phyloP scores from a whole-genome alignment of 2,888 invertebrate species.

The Mimas tiliae region DNA sequence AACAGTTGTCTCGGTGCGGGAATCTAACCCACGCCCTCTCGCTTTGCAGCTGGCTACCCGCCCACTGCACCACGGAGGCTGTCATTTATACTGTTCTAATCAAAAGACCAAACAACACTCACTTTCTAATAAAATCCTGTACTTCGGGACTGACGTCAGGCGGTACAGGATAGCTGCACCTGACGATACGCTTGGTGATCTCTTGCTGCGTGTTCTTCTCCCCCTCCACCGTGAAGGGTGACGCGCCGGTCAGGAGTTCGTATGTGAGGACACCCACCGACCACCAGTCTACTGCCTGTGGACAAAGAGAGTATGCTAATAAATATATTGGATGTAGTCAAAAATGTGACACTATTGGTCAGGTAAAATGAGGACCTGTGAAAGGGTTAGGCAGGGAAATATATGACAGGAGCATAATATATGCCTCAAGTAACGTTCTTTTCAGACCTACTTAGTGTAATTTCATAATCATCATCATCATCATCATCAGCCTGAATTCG shows the following conservation, averaged over 20 bases:
- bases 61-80: too few species aligned
- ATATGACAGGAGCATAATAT: too few species aligned
- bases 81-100: background rate
- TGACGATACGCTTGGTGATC: conserved; percentile 95
- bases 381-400: too few species aligned
- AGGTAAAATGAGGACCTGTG: too few species aligned
- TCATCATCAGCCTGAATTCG: too few species aligned
- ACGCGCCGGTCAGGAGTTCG: conserved; percentile 97
- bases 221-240: conserved; percentile 98
- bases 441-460: too few species aligned
- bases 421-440: too few species aligned
- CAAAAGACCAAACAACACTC: conserved; percentile 41
- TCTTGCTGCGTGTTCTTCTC: conserved; percentile 97
- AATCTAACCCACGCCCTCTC: too few species aligned
- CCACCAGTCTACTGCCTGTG: conserved; percentile 99
- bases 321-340: conserved; percentile 6
- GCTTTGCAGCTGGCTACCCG: too few species aligned
- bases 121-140: conserved; percentile 87
- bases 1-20: too few species aligned
- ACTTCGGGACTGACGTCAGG: conserved; percentile 88
- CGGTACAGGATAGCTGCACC: conserved; percentile 95
- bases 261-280: conserved; percentile 98
- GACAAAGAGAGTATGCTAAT: conserved; percentile 46
- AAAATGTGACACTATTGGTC: too few species aligned
- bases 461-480: too few species aligned